phyloP scores from a whole-genome alignment of 2,113 vertebrate species.

The Stegostoma tigrinum region DNA sequence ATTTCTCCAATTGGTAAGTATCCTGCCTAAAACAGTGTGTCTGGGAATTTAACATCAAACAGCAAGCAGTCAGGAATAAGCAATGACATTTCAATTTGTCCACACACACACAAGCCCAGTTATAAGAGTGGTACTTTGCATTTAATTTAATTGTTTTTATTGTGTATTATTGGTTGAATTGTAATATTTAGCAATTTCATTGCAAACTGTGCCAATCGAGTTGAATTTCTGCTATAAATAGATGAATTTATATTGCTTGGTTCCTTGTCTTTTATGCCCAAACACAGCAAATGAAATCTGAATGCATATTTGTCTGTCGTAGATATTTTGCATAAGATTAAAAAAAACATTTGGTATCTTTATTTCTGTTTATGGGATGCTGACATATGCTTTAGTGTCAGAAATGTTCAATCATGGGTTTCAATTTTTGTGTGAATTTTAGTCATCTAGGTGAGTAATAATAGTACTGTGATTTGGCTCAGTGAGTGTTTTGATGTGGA shows the following conservation, averaged over 20 bases:
- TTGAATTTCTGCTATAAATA: too few relatives aligned
- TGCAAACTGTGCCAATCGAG: not conserved
- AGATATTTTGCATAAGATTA: not conserved
- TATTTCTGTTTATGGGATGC: not conserved
- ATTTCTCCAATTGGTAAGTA: not conserved
- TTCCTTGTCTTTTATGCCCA: not conserved
- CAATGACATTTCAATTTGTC: not conserved
- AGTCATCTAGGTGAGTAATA: not conserved
- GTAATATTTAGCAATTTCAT: not conserved
- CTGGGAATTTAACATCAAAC: not conserved
- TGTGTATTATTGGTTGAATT: not conserved
- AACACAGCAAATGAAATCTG: not conserved
- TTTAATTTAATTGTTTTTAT: slow-evolving; percentile 9
- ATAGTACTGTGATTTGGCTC: slow-evolving; percentile 6
- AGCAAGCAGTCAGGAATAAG: not conserved
- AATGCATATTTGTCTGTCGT: not conserved
- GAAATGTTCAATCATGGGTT: not conserved
- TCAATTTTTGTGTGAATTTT: not conserved
- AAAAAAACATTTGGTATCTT: not conserved
- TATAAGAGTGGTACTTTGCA: not conserved
- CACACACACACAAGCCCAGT: not conserved
- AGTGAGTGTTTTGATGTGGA: not conserved
- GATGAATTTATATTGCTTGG: not conserved
- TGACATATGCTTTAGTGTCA: not conserved
- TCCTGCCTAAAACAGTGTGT: not conserved